phyloP scores from a whole-genome alignment of 2,797 vertebrate genomes.

The Fringilla coelebs region DNA sequence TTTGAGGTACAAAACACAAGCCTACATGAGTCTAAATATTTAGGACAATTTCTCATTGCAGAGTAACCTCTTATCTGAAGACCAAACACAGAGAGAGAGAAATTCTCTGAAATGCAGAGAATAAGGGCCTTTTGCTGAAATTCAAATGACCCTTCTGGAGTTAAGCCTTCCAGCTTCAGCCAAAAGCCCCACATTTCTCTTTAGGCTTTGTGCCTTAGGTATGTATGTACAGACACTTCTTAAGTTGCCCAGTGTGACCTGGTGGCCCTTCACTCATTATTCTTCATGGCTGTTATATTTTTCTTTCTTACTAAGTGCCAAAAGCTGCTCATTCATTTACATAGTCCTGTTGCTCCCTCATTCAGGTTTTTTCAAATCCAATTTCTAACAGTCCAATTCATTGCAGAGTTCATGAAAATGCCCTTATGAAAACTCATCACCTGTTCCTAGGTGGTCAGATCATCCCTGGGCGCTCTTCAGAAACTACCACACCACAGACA shows the following conservation, averaged over 20 bases:
- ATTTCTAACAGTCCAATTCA: background rate
- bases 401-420: background rate
- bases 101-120: background rate
- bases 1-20: background rate
- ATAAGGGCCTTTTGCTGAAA: background rate
- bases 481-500: background rate
- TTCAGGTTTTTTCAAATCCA: background rate
- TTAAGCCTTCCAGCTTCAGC: background rate
- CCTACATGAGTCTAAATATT: background rate
- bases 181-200: background rate
- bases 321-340: background rate
- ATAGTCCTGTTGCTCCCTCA: background rate
- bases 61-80: background rate
- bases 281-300: background rate
- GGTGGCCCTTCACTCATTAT: background rate
- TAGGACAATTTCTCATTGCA: background rate
- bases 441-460: background rate
- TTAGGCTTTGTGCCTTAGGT: background rate
- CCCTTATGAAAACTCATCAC: background rate
- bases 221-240: background rate
- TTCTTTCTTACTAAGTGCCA: background rate
- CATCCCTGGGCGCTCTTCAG: background rate
- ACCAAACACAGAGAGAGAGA: background rate
- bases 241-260: background rate
- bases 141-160: background rate